Base-by-base conservation (phyloP, 2,888 invertebrate species). In the Tipula confusa region DNA sequence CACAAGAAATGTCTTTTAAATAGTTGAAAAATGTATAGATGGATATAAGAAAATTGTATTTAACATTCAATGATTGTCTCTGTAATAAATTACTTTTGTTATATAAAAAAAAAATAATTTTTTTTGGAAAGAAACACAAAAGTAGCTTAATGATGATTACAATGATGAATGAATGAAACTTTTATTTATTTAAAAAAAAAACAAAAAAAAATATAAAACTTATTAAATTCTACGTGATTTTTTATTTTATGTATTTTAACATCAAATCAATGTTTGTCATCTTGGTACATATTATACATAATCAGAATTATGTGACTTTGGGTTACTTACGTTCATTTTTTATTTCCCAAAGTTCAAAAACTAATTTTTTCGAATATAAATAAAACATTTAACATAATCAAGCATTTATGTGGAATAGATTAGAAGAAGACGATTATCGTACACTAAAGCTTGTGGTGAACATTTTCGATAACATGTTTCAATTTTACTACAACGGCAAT, bases 91-190 rank as follows among this genome's bases (percentile, higher is more conserved):
- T 48, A 18, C 48, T 48, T 48, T 48, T 48, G 18, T 48, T 48
- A 18, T 48, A 38, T 38, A 13, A 48, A 48, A 15, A 7, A 48
- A 18, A 48, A 48, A 38, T 4, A 38, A 38, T n/a, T n/a, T n/a
- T n/a, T n/a, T n/a, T n/a, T n/a, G n/a, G n/a, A 38, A 9, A 13
- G 13, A 38, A 48, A 48, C 48, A 48, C 48, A 18, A 11, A 48
- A 48, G 48, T 48, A 48, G 48, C 48, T 48, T 48, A 48, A 48
- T 48, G 48, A 48, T 48, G 48, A 48, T 48, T 48, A 48, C 48
- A 48, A 48, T 48, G 48, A 48, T 18, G 18, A 48, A 48, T 48
- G 48, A 48, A 48, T 18, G 18, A 18, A 48, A 18, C 48, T 48
- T 48, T 48, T 18, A n/a, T n/a, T n/a, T 38, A 38, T 38, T 38